These are phyloP conservation scores for Brachylomia viminalis DNA, from an alignment of 2,888 invertebrate species.

Conservation along the genomic window DNA sequence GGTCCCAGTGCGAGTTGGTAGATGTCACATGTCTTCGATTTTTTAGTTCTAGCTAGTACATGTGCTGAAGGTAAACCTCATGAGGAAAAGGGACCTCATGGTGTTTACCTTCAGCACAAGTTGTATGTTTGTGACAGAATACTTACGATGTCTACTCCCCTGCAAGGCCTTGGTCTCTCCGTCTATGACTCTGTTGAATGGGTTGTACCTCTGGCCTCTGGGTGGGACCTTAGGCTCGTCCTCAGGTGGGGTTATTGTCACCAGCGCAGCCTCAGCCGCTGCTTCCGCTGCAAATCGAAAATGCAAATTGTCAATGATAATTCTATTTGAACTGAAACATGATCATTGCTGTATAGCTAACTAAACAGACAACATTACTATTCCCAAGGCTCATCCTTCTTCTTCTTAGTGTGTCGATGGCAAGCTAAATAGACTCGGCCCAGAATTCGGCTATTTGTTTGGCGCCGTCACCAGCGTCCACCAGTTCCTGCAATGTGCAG, in stretches of 20 bases:
- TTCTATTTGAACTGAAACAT: not conserved
- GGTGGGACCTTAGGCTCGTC: conserved; percentile 93
- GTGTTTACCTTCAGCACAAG: not conserved
- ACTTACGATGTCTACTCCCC: conserved; percentile 87
- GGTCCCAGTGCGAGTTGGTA: too few species aligned
- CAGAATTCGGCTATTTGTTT: too few species aligned
- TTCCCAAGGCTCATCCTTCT: too few species aligned
- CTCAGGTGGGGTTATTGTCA: conserved; percentile 84
- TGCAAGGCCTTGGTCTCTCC: conserved; percentile 79
- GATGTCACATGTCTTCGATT: too few species aligned
- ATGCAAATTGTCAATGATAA: not conserved
- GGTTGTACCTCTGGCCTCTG: conserved; percentile 95
- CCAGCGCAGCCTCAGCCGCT: conserved; percentile 83
- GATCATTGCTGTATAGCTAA: not conserved
- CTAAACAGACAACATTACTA: not conserved
- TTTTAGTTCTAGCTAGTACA: too few species aligned
- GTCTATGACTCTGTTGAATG: conserved; percentile 92
- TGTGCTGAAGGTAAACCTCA: too few species aligned
- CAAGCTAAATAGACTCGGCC: too few species aligned
- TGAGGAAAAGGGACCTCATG: too few species aligned
- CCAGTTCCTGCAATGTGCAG: too few species aligned
- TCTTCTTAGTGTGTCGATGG: too few species aligned
- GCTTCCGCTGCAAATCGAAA: conserved; percentile 76
- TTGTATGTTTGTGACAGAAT: not conserved
- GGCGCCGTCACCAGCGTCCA: too few species aligned